These are phyloP conservation scores for Ischnus inquisitorius DNA, from an alignment of 2,888 invertebrate genomes.

Conservation along the genomic window DNA sequence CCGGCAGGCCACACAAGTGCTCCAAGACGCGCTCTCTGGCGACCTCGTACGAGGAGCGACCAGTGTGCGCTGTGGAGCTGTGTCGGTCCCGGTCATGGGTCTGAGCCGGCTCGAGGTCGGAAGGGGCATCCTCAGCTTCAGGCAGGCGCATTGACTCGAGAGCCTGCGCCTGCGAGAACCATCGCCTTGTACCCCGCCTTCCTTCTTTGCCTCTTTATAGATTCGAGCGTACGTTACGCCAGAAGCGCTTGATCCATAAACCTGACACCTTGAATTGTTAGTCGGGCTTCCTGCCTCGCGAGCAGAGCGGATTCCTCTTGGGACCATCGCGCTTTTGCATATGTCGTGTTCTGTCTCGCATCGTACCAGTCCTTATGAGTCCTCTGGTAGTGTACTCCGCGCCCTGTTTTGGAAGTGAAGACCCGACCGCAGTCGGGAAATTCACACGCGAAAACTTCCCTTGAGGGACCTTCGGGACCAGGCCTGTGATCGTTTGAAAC, in stretches of 20 bases:
- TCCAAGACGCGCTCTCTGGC: not conserved
- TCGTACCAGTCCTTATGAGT: conserved; percentile 58
- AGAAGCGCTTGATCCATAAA: conserved; percentile 12
- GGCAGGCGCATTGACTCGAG: conserved; percentile 1
- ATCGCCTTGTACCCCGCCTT: conserved; percentile 15
- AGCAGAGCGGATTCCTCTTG: conserved; percentile 28
- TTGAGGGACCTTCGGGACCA: not conserved
- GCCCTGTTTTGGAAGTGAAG: conserved; percentile 31
- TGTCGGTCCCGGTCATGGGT: not conserved
- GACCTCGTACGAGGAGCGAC: not conserved
- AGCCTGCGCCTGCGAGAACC: not conserved
- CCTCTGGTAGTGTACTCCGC: conserved; percentile 49
- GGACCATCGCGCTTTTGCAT: conserved; percentile 43
- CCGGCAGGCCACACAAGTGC: not conserved
- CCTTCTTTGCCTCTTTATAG: conserved; percentile 16
- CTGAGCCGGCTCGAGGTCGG: not conserved
- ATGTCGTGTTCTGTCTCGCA: conserved; percentile 4
- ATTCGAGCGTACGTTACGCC: not conserved
- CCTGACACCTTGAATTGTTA: not conserved
- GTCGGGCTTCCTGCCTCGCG: conserved; percentile 33
- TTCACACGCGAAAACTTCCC: conserved; percentile 52
- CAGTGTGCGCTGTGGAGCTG: not conserved
- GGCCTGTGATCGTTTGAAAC: not conserved
- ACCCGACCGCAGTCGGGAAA: conserved; percentile 36
- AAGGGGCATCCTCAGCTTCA: not conserved